Percentiles rank a stretch among this genome's conserved stretches.
Evolutionary conservation across 2,113 vertebrate species (phyloP).

Genomic region (Antennarius striatus): DNA sequence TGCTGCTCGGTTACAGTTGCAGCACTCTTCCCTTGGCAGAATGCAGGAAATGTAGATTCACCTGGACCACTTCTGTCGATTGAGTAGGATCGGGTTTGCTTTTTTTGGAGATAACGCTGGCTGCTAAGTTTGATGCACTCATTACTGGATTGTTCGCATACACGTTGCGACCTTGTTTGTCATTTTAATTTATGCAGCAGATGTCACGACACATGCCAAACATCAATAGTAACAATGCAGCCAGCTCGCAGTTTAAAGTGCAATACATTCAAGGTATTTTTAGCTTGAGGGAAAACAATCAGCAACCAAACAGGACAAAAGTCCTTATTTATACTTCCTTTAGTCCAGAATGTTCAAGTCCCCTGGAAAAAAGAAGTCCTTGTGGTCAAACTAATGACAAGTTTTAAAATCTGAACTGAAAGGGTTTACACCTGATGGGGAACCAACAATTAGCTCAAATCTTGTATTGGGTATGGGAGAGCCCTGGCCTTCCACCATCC

Average conservation of each 20-base stretch:
- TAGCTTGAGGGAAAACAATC: too few relatives aligned
- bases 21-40: constrained; percentile 41
- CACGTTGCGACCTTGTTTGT: not conserved
- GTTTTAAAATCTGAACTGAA: not conserved
- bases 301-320: too few relatives aligned
- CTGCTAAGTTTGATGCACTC: not conserved
- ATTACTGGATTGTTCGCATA: too few relatives aligned
- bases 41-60: constrained; percentile 32
- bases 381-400: too few relatives aligned
- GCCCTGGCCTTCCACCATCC: constrained; percentile 72
- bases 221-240: too few relatives aligned
- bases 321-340: too few relatives aligned
- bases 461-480: constrained; percentile 34
- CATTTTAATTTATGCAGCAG: not conserved
- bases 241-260: too few relatives aligned
- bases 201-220: not conserved
- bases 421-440: constrained; percentile 50
- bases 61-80: constrained; percentile 34
- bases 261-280: too few relatives aligned
- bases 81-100: constrained; percentile 36
- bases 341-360: too few relatives aligned
- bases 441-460: constrained; percentile 46
- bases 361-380: too few relatives aligned
- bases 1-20: constrained; percentile 69
- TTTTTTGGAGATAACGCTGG: constrained; percentile 7